These are phyloP conservation scores for Conus ventricosus DNA, from an alignment of 1,140 invertebrate genomes.

Conservation along the genomic window DNA sequence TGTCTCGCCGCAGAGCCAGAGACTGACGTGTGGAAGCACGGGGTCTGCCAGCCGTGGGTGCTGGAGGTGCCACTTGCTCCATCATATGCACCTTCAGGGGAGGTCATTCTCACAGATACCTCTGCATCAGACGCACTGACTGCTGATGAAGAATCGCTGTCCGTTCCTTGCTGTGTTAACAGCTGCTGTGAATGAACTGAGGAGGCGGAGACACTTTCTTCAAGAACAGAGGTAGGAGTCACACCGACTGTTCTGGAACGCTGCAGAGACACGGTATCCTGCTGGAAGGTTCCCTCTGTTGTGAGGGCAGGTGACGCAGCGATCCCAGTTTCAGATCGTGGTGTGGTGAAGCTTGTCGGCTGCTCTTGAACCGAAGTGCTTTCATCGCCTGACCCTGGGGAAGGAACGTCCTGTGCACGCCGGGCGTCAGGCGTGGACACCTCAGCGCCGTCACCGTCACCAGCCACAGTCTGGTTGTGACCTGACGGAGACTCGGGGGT, in stretches of 20 bases:
- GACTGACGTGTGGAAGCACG: background rate
- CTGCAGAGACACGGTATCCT: background rate
- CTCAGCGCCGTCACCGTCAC: background rate
- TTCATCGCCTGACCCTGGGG: background rate
- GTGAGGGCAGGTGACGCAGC: background rate
- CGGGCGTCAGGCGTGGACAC: background rate
- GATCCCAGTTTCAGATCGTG: background rate
- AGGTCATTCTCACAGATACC: background rate
- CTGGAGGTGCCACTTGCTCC: background rate
- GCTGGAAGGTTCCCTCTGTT: background rate
- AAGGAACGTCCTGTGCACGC: background rate
- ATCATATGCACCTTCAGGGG: background rate
- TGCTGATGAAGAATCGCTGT: background rate
- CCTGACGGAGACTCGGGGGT: background rate
- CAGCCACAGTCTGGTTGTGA: background rate
- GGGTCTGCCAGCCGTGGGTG: background rate
- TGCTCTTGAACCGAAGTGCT: background rate
- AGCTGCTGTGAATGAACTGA: background rate
- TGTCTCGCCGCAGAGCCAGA: background rate
- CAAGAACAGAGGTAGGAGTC: background rate
- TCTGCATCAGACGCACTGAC: background rate
- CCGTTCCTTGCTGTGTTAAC: background rate
- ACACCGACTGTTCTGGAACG: background rate
- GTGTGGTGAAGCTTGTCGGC: background rate
- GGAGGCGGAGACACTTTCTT: background rate